A percentile compares a stretch with the other conserved stretches of the same genome.
These are phyloP conservation scores for Tamandua tetradactyla DNA, from an alignment of 2,797 vertebrate genomes.

Conservation along the genomic window DNA sequence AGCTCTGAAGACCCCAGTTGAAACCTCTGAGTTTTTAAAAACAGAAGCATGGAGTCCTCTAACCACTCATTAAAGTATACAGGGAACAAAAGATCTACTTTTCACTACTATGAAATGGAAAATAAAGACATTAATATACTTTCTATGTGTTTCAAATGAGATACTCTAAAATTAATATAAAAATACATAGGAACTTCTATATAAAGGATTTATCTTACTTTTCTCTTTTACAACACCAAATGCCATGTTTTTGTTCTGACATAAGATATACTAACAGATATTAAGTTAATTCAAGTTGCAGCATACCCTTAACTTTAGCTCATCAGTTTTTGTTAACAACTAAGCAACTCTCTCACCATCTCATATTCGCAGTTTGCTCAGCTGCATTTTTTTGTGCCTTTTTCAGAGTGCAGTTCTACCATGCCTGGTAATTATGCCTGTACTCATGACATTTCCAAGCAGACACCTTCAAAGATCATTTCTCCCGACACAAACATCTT, in stretches of 20 bases:
- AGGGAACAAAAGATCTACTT: neutral
- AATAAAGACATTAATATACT: neutral
- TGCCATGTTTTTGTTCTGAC: neutral
- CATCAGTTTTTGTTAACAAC: neutral
- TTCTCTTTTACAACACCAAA: neutral
- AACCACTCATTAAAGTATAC: neutral
- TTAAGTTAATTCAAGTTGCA: neutral
- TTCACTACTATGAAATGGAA: neutral
- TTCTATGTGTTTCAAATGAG: neutral
- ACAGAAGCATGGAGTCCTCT: neutral
- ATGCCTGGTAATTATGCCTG: slow-evolving; percentile 57
- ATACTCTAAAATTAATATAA: neutral
- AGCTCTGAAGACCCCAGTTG: neutral
- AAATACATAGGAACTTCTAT: neutral
- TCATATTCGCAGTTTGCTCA: slow-evolving; percentile 1
- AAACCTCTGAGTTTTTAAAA: slow-evolving; percentile 30
- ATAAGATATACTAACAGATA: neutral
- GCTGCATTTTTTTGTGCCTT: slow-evolving; percentile 38
- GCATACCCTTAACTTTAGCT: neutral
- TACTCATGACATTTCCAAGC: slow-evolving; percentile 63
- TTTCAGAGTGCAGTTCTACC: neutral
- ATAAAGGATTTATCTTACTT: neutral
- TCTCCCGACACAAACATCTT: slow-evolving; percentile 75
- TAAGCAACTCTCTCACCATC: neutral
- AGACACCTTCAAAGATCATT: slow-evolving; percentile 69